Percentiles rank a stretch among this genome's conserved stretches.
Conservation (phyloP, 2,888 invertebrate species). For the Cinara cedri region DNA sequence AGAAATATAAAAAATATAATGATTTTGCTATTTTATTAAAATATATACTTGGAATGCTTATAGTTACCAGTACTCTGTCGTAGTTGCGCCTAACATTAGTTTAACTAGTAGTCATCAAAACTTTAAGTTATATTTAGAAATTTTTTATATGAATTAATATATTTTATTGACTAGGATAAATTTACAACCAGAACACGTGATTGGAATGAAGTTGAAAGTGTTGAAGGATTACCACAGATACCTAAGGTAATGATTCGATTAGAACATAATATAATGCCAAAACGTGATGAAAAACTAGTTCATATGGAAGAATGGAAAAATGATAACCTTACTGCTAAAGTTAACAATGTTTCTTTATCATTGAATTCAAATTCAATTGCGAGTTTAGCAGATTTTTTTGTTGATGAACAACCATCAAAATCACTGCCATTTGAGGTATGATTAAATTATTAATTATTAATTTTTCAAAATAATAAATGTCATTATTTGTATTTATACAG, state of each 20-base stretch:
- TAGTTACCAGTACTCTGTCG: not conserved
- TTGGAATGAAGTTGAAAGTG: slow-evolving; percentile 72
- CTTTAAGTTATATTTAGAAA: not conserved
- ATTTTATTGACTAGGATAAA: slow-evolving; percentile 57
- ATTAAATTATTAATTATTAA: not conserved
- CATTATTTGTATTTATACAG: slow-evolving; percentile 5
- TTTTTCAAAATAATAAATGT: not conserved
- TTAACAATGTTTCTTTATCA: slow-evolving; percentile 69
- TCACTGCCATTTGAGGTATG: slow-evolving; percentile 82
- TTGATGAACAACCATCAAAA: slow-evolving; percentile 82
- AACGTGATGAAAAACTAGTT: slow-evolving; percentile 58
- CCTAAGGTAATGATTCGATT: slow-evolving; percentile 70
- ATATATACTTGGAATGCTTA: not conserved
- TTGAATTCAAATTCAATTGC: slow-evolving; percentile 82
- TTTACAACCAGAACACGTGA: slow-evolving; percentile 66
- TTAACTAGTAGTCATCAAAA: not conserved
- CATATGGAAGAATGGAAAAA: slow-evolving; percentile 60
- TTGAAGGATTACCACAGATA: slow-evolving; percentile 59
- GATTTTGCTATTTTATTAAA: not conserved
- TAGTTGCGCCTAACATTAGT: slow-evolving; percentile 39
- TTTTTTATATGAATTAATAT: not conserved
- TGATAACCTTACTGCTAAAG: slow-evolving; percentile 59
- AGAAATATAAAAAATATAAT: no score
- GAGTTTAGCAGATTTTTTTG: slow-evolving; percentile 81
- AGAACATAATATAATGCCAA: slow-evolving; percentile 67